Conservation (phyloP, 2,888 invertebrate species). For the Endomychus coccineus region DNA sequence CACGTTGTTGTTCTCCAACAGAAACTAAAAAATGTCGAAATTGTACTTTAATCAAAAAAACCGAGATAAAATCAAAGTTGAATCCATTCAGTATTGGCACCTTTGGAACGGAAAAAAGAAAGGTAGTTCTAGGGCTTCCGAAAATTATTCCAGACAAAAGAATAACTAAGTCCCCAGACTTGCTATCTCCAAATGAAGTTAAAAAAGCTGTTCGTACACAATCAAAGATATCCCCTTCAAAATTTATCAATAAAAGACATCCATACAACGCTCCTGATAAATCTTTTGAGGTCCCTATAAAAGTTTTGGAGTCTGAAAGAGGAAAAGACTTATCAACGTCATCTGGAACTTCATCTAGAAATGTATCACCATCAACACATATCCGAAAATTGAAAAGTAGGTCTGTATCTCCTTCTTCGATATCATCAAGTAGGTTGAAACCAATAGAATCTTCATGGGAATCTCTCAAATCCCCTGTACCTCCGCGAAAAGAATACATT, state of each 20-base stretch:
- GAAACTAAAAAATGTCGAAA: slow-evolving; percentile 9
- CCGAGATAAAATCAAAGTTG: background rate
- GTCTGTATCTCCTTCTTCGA: slow-evolving; percentile 22
- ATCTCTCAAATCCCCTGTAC: slow-evolving; percentile 29
- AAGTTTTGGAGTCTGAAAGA: slow-evolving; percentile 40
- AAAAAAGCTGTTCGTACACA: slow-evolving; percentile 40
- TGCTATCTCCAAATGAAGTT: slow-evolving; percentile 54
- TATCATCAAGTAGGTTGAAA: slow-evolving; percentile 27
- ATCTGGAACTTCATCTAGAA: slow-evolving; percentile 17
- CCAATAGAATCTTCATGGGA: slow-evolving; percentile 32
- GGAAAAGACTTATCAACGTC: slow-evolving; percentile 23
- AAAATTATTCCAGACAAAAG: slow-evolving; percentile 24
- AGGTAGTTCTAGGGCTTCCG: slow-evolving; percentile 41
- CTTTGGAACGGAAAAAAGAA: slow-evolving; percentile 49
- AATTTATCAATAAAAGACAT: no score
- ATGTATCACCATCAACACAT: slow-evolving; percentile 22
- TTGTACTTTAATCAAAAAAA: background rate
- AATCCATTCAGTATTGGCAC: slow-evolving; percentile 47
- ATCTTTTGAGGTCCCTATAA: no score
- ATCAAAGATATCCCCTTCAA: no score
- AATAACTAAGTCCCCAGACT: slow-evolving; percentile 47
- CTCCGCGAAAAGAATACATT: slow-evolving; percentile 8
- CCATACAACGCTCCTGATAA: no score
- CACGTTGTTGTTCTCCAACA: slow-evolving; percentile 6
- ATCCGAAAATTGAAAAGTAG: slow-evolving; percentile 2